Evolutionary conservation across 1,140 invertebrate species (phyloP).

Genomic region (Armadillidium nasatum): DNA sequence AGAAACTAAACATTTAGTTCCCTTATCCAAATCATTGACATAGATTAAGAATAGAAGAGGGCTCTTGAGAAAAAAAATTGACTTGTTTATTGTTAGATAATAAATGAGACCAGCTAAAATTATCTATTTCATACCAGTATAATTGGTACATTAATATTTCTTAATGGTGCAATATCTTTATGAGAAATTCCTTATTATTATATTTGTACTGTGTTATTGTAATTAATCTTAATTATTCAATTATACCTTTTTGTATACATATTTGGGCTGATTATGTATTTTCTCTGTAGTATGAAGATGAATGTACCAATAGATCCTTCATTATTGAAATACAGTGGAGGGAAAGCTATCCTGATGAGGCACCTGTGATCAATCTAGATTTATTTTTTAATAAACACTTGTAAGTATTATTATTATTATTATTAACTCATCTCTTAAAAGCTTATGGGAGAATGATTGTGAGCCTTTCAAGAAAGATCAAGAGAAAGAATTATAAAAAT

Average conservation of each 20-base stretch:
- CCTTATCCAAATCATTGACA: no score
- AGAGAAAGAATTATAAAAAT: no score
- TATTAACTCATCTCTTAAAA: no score
- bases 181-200: not conserved
- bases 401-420: conserved; percentile 58
- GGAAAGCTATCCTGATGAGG: conserved; percentile 73
- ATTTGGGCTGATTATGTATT: not conserved
- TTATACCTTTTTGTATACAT: not conserved
- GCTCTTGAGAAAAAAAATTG: no score
- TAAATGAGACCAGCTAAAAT: no score
- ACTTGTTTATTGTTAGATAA: no score
- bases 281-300: conserved; percentile 70
- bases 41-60: no score
- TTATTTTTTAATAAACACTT: conserved; percentile 90
- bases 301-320: conserved; percentile 73
- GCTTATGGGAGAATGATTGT: no score
- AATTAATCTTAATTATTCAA: not conserved
- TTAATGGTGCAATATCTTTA: not conserved
- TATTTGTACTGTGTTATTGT: not conserved
- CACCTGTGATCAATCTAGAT: conserved; percentile 77
- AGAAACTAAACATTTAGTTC: no score
- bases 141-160: not conserved
- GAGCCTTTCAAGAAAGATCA: no score
- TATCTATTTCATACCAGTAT: not conserved
- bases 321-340: conserved; percentile 82